phyloP scores from a whole-genome alignment of 2,888 invertebrate species.

The Kryphioiulus occultus region DNA sequence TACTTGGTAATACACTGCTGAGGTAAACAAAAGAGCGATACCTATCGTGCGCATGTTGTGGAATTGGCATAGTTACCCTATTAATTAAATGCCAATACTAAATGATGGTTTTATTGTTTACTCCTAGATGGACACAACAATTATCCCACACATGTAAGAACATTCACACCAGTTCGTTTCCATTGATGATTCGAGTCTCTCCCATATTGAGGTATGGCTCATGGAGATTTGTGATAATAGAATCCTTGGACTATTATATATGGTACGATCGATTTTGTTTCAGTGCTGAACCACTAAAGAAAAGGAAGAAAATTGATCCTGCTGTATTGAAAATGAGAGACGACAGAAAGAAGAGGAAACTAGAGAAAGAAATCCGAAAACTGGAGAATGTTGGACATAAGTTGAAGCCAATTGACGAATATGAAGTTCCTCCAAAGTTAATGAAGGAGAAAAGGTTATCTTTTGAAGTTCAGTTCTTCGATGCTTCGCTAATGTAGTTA shows the following conservation, averaged over 20 bases:
- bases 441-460: constrained; percentile 71
- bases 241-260: no score
- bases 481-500: background rate
- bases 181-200: background rate
- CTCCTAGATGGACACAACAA: background rate
- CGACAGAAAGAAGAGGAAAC: constrained; percentile 78
- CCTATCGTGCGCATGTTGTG: no score
- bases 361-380: constrained; percentile 86
- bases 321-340: constrained; percentile 80
- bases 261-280: background rate
- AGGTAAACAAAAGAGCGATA: background rate
- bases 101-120: no score
- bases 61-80: no score
- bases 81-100: no score
- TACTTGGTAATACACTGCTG: background rate
- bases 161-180: background rate
- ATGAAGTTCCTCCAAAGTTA: constrained; percentile 75
- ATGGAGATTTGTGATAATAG: no score
- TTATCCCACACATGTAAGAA: background rate
- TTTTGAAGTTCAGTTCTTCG: background rate
- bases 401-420: constrained; percentile 88
- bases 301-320: constrained; percentile 86
- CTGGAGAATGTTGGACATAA: constrained; percentile 82
- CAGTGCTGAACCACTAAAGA: constrained; percentile 88
- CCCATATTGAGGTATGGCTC: constrained; percentile 1